A percentile compares a stretch with the other conserved stretches of the same genome.
These are phyloP conservation scores for Atta colombica DNA, from an alignment of 1,140 invertebrate species.

Conservation along the genomic window DNA sequence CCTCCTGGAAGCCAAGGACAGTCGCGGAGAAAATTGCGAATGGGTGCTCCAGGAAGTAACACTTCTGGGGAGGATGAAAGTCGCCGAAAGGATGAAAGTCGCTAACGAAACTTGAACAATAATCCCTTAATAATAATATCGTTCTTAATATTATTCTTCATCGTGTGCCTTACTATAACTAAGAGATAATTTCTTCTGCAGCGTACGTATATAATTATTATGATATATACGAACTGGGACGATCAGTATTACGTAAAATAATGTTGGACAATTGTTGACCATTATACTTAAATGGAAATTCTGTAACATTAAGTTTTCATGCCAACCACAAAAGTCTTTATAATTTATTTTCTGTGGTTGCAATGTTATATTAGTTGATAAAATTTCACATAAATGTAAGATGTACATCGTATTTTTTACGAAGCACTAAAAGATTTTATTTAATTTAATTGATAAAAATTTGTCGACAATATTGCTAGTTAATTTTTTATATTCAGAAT, in stretches of 20 bases:
- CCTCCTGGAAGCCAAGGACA: slow-evolving; percentile 74
- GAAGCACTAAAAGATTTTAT: neutral
- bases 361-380: neutral
- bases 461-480: neutral
- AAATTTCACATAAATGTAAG: neutral
- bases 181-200: neutral
- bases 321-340: neutral
- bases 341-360: neutral
- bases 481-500: neutral
- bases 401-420: slow-evolving; percentile 2
- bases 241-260: neutral
- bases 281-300: slow-evolving; percentile 4
- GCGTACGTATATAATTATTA: neutral
- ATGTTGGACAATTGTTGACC: slow-evolving; percentile 7
- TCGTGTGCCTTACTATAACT: neutral
- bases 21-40: slow-evolving; percentile 37
- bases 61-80: slow-evolving; percentile 9
- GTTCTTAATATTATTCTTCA: neutral
- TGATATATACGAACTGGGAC: neutral
- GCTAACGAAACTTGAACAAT: neutral
- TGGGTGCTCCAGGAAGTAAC: slow-evolving; percentile 67
- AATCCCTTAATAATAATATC: slow-evolving; percentile 6
- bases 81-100: slow-evolving; percentile 18
- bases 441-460: neutral
- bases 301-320: neutral